These are phyloP conservation scores for Callyntrura guangdongensis DNA, from an alignment of 2,888 invertebrate genomes.

Conservation along the genomic window DNA sequence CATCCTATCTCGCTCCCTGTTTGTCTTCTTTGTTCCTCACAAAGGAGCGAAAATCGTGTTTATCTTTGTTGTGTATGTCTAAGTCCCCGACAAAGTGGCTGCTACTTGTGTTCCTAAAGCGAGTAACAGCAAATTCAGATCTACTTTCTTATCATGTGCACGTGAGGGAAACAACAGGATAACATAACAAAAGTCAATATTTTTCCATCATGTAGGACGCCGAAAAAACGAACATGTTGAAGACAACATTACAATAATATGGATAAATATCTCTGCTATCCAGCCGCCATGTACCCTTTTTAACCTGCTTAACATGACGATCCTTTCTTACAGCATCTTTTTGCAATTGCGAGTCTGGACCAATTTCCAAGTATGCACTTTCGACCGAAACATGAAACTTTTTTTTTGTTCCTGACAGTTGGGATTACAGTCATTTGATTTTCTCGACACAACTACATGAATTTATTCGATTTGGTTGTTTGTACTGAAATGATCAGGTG, in stretches of 20 bases:
- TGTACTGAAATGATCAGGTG: slow-evolving; percentile 71
- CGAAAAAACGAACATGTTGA: slow-evolving; percentile 10
- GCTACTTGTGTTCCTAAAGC: background rate
- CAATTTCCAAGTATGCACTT: slow-evolving; percentile 19
- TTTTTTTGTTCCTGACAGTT: slow-evolving; percentile 49
- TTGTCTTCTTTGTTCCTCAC: background rate
- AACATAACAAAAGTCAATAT: slow-evolving; percentile 73
- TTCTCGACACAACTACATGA: slow-evolving; percentile 52
- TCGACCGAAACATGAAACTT: slow-evolving; percentile 7
- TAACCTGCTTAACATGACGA: slow-evolving; percentile 15
- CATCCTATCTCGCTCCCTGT: background rate
- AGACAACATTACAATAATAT: slow-evolving; percentile 17
- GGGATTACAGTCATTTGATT: slow-evolving; percentile 64
- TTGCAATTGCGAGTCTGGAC: background rate
- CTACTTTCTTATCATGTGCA: slow-evolving; percentile 70
- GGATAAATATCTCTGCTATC: background rate
- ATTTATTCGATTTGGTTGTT: slow-evolving; percentile 58
- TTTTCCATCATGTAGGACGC: slow-evolving; percentile 64
- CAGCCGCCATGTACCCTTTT: background rate
- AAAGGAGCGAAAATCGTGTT: slow-evolving; percentile 56
- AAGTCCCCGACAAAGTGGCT: slow-evolving; percentile 65
- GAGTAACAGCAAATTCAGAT: slow-evolving; percentile 20
- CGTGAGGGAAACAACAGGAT: slow-evolving; percentile 69
- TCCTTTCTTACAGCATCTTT: background rate
- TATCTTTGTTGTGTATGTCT: slow-evolving; percentile 66